A percentile compares a stretch with the other conserved stretches of the same genome.
Conservation (phyloP, 2,113 vertebrate genomes). For the Platysternon megacephalum region DNA sequence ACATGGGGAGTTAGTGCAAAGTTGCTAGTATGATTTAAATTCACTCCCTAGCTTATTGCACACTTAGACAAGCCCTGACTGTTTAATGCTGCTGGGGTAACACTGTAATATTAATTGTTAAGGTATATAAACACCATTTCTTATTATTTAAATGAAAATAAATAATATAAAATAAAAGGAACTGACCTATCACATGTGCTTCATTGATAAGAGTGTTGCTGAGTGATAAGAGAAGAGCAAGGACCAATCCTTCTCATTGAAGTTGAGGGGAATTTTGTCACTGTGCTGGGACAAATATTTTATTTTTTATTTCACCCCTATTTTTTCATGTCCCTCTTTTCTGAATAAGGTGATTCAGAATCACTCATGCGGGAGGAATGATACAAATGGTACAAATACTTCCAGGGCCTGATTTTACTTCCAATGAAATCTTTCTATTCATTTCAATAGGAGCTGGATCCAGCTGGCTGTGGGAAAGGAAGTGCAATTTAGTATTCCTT, state of each 20-base stretch:
- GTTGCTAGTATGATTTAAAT: not conserved
- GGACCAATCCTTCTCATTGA: not conserved
- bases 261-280: not conserved
- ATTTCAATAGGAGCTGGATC: not conserved
- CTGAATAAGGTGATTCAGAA: not conserved
- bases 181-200: not conserved
- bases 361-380: not conserved
- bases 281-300: not conserved
- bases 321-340: not conserved
- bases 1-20: not conserved
- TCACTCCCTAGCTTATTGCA: not conserved
- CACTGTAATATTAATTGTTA: not conserved
- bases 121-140: not conserved
- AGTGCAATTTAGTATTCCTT: not conserved
- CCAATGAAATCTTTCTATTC: not conserved
- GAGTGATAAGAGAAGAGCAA: not conserved
- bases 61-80: not conserved
- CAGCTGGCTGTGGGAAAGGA: not conserved
- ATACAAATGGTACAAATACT: not conserved
- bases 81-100: not conserved
- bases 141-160: not conserved
- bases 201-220: not conserved
- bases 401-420: not conserved
- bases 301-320: not conserved
- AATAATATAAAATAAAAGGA: not conserved